Evolutionary conservation across 2,888 invertebrate genomes (phyloP).

Genomic region (Ctena decussata): DNA sequence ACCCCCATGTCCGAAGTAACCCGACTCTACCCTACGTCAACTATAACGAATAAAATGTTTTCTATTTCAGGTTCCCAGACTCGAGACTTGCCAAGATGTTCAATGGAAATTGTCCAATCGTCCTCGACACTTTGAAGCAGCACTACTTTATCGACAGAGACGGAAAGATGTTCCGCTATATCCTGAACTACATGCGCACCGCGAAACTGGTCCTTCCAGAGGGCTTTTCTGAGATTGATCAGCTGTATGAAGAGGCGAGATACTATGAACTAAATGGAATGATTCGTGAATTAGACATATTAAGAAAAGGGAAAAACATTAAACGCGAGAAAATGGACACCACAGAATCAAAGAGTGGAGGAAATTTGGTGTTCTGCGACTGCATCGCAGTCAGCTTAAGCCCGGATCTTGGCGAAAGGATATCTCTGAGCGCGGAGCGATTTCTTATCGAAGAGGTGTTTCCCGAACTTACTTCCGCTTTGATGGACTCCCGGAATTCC

Average conservation of each 20-base stretch:
- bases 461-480: conserved; percentile 90
- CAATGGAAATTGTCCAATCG: conserved; percentile 98
- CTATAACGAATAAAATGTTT: too few relatives aligned
- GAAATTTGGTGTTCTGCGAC: conserved; percentile 88
- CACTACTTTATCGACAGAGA: conserved; percentile 99
- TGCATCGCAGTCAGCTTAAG: conserved; percentile 94
- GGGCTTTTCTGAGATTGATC: conserved; percentile 94
- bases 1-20: too few relatives aligned
- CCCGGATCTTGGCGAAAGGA: conserved; percentile 93
- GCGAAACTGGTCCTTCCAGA: conserved; percentile 95
- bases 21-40: too few relatives aligned
- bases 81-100: conserved; percentile 97
- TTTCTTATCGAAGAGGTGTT: conserved; percentile 90
- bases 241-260: conserved; percentile 95
- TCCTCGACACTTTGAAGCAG: conserved; percentile 97
- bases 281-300: conserved; percentile 83
- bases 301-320: conserved; percentile 63
- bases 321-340: conserved; percentile 72
- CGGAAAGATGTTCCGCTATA: conserved; percentile 98
- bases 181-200: conserved; percentile 98
- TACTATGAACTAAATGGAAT: conserved; percentile 93
- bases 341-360: conserved; percentile 42
- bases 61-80: conserved; percentile 93
- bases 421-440: conserved; percentile 94
- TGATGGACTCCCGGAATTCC: conserved; percentile 92